phyloP scores from a whole-genome alignment of 92 coral and sea anemone genomes.

The Diadumene lineata region DNA sequence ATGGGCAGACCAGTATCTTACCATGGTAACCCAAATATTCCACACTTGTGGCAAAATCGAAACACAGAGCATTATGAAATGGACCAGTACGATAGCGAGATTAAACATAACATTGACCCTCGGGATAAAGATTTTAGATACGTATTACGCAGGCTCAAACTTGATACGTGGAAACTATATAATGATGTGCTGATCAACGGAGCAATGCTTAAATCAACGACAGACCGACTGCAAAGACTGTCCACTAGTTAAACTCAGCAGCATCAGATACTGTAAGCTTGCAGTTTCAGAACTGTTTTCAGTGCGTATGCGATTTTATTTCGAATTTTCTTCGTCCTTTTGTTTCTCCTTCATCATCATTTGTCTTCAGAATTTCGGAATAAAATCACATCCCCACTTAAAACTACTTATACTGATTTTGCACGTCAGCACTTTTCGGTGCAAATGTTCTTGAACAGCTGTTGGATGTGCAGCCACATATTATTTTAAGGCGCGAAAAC shows the following conservation, averaged over 20 bases:
- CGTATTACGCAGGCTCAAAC: conserved; percentile 55
- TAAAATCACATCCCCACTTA: no score
- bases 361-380: no score
- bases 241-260: not conserved
- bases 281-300: no score
- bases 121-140: conserved; percentile 36
- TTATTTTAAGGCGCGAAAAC: no score
- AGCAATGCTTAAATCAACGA: conserved; percentile 40
- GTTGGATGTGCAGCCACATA: no score
- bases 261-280: no score
- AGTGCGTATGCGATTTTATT: no score
- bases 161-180: conserved; percentile 43
- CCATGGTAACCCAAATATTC: conserved; percentile 19
- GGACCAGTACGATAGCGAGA: conserved; percentile 69
- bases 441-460: no score
- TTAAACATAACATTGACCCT: conserved; percentile 41
- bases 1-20: conserved; percentile 33
- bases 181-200: conserved; percentile 50
- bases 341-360: no score
- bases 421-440: no score
- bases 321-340: no score
- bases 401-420: no score
- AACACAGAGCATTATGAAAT: conserved; percentile 64
- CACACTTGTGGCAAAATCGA: conserved; percentile 46
- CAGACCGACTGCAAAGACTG: conserved; percentile 25